Base-by-base conservation (phyloP, 1,140 invertebrate species). In the Nomia melanderi region DNA sequence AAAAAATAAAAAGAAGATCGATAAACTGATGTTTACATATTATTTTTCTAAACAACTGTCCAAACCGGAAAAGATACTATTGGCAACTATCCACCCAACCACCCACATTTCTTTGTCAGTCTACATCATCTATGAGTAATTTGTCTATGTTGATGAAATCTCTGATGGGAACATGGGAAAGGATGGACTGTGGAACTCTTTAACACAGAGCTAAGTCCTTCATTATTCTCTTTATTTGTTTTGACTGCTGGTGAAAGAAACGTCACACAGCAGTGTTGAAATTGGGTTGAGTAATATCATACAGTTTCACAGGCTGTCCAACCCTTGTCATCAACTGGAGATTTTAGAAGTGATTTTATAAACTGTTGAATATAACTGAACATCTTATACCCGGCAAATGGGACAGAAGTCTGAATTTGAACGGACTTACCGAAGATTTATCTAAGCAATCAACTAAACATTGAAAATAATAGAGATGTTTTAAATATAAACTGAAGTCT, bases 31-130 rank as follows among this genome's bases (percentile, higher is more conserved):
- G 31, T 67, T 80, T 80, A 66, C 77, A 77, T 80, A 71, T 71
- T 77, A 54, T 77, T 77, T 77, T 77, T 60, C 25, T 41, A 59
- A 60, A 77, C 56, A 41, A 65, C 47, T 79, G 60, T 65, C 66
- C 78, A 53, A 60, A 50, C 31, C 27, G 36, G 31, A 64, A 50
- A 77, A 33, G 47, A 44, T 36, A 64, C 57, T 33, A 44, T 47
- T 80, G 78, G 78, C 78, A 77, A 59, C 14, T 8, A 39, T 70
- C 67, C 67, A 70, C 17, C 17, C 14, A 25, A 7, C n/a, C 12
- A 36, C 23, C 31, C 14, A 56, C 33, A 56, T 23, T 25, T 54
- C 50, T 33, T 67, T 54, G 50, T 33, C 27, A 27, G 4, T 9
- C 50, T 25, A 4, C 2, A 12, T 36, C n/a, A 17, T 36, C 29